Evolutionary conservation across 1,140 invertebrate species (phyloP), one percentile per base, ranked within the genome.

Genomic region (Aphis gossypii): DNA sequence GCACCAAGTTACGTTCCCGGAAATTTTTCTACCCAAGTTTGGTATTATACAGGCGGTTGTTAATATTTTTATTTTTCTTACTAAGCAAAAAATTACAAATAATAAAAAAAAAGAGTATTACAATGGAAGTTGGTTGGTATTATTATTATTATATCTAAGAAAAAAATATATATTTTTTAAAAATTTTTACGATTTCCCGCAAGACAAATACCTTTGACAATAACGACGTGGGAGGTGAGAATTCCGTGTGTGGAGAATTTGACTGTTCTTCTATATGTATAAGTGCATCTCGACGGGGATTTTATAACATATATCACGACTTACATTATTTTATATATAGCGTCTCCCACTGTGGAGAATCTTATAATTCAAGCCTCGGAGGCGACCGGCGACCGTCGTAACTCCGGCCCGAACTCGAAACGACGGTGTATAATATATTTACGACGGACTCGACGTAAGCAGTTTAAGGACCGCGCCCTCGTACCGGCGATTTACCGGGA

Each of bases 401-500:
- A 83, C 35, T 83, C 38, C 21, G 7, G 20, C 18, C 82, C 38
- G 38, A 83, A 23, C 82, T 41, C 20, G 23, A 83, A 83, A 38
- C 35, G 20, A 41, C 82, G 38, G 38, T 23, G 23, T 83, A 68
- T 30, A 68, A 68, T 68, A 68, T 68, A 68, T 68, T 83, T 83
- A 83, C 23, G 25, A 44, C 41, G 41, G 20, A 68, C 30, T 20
- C 41, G 41, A 30, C 83, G 41, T 44, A 30, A 86, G 41, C 83
- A 44, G 41, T 41, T 30, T 44, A 86, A 86, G 38, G 41, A 44
- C 25, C 83, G 41, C 41, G 21, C 41, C 41, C 38, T 41, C 23
- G 41, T 86, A 44, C 83, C 25, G 60, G 83, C 38, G 83, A 86
- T 86, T 86, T 86, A 86, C 60, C 60, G 41, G 41, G 21, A 86